Conservation (phyloP, 2,113 vertebrate species). For the Canis aureus region DNA sequence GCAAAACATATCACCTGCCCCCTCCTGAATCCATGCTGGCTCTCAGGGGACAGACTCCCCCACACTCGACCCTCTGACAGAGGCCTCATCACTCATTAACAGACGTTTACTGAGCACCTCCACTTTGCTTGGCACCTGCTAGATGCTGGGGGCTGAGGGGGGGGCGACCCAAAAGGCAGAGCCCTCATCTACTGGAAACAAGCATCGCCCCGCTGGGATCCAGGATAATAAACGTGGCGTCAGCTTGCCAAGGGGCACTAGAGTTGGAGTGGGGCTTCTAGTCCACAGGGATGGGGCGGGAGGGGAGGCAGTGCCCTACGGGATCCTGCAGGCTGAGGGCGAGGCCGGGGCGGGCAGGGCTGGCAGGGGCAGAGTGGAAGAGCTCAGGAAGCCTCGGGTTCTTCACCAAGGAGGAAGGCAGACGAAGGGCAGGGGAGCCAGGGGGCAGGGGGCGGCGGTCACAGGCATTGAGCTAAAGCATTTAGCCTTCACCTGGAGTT, state of each 20-base stretch:
- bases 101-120: not conserved
- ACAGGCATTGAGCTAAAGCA: rapidly evolving
- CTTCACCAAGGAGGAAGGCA: rapidly evolving
- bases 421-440: rapidly evolving
- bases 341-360: rapidly evolving
- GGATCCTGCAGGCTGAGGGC: not conserved
- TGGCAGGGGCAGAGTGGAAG: not conserved
- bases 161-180: not conserved
- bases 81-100: not conserved
- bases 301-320: rapidly evolving
- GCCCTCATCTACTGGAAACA: rapidly evolving
- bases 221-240: rapidly evolving
- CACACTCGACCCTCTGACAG: not conserved
- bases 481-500: not conserved
- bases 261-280: not conserved
- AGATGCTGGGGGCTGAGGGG: not conserved
- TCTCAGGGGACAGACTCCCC: not conserved
- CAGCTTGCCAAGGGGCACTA: not conserved
- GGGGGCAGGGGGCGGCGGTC: rapidly evolving
- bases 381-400: rapidly evolving
- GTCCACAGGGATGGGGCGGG: not conserved
- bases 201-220: rapidly evolving
- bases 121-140: not conserved
- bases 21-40: not conserved
- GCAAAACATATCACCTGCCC: rapidly evolving